Percentiles rank a stretch among this genome's conserved stretches.
These are phyloP conservation scores for Datnioides undecimradiatus DNA, from an alignment of 2,113 vertebrate species.

Conservation along the genomic window DNA sequence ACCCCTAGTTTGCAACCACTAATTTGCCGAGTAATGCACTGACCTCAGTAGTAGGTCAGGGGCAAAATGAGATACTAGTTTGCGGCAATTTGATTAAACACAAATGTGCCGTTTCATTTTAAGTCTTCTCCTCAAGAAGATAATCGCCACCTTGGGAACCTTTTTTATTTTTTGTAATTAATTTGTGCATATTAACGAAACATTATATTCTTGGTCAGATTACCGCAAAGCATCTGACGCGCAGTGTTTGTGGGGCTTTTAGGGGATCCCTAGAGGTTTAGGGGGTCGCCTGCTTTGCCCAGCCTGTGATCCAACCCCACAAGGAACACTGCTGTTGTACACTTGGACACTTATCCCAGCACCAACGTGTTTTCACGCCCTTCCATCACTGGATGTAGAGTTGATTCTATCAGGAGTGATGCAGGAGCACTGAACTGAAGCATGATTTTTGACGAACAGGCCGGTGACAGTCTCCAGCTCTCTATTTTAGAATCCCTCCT, in stretches of 20 bases:
- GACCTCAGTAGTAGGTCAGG: too few species aligned
- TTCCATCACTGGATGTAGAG: background rate
- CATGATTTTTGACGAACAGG: slow-evolving; percentile 13
- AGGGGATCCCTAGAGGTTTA: background rate
- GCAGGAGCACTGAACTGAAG: slow-evolving; percentile 35
- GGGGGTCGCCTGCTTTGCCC: background rate
- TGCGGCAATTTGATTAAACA: background rate
- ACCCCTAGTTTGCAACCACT: background rate
- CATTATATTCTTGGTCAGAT: background rate
- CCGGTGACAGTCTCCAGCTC: slow-evolving; percentile 22
- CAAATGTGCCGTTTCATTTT: too few species aligned
- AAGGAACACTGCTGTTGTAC: background rate
- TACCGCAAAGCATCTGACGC: background rate
- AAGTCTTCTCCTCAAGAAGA: background rate
- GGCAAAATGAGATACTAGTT: background rate
- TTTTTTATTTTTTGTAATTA: background rate
- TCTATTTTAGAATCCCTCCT: slow-evolving; percentile 46
- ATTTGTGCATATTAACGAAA: background rate
- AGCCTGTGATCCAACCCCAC: background rate
- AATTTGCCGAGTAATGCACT: background rate
- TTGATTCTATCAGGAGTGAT: background rate
- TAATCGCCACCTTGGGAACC: background rate
- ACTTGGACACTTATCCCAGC: background rate
- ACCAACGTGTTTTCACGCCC: background rate
- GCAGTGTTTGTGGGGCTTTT: background rate